A percentile compares a stretch with the other conserved stretches of the same genome.
Conservation (phyloP, 2,797 vertebrate species). For the Spinibarbus caldwelli region DNA sequence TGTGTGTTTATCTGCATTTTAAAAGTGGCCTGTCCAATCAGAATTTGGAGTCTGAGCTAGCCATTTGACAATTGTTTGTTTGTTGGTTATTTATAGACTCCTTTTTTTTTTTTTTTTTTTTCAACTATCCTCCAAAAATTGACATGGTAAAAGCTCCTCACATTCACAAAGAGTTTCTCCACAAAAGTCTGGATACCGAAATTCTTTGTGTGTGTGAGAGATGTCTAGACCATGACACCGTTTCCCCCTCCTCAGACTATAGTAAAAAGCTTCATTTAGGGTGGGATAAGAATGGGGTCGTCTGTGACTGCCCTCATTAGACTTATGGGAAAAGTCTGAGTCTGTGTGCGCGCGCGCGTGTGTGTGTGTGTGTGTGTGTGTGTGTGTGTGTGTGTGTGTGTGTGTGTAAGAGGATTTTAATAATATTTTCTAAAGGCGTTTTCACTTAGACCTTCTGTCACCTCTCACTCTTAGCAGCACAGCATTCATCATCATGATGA, state of each 20-base stretch:
- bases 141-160: not conserved
- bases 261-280: conserved; percentile 60
- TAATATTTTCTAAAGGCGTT: conserved; percentile 21
- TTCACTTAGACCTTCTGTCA: conserved; percentile 26
- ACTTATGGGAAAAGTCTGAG: conserved; percentile 54
- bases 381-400: too few relatives aligned
- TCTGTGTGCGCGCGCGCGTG: too few relatives aligned
- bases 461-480: not conserved
- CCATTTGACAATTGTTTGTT: not conserved
- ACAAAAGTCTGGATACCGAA: conserved; percentile 13
- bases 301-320: conserved; percentile 36
- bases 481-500: not conserved
- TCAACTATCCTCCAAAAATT: not conserved
- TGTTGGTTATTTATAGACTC: not conserved
- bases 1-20: not conserved
- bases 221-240: conserved; percentile 44
- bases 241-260: conserved; percentile 55
- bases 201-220: conserved; percentile 17
- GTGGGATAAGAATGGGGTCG: conserved; percentile 54
- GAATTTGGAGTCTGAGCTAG: not conserved
- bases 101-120: not conserved
- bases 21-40: not conserved
- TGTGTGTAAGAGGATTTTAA: conserved; percentile 31
- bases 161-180: conserved; percentile 8
- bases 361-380: too few relatives aligned